phyloP scores from a whole-genome alignment of 2,113 vertebrate genomes.

The Poeciliopsis retropinna region DNA sequence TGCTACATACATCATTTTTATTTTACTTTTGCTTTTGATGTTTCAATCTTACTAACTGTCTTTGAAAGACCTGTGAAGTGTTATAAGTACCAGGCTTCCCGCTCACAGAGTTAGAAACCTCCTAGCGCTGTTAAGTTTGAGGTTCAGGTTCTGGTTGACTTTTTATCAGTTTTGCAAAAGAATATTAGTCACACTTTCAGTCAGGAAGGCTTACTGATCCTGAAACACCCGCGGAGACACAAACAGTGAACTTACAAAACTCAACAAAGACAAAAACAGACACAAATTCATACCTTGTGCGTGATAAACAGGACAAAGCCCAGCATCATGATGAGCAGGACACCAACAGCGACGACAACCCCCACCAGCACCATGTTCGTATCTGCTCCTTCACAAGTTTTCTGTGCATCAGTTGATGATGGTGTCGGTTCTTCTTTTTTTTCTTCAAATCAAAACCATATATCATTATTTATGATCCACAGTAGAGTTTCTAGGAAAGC shows the following conservation, averaged over 20 bases:
- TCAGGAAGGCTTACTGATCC: not conserved
- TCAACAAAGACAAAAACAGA: not conserved
- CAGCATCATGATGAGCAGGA: constrained; percentile 29
- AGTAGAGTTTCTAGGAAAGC: not conserved
- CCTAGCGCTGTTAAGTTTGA: too few species aligned
- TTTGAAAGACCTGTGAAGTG: not conserved
- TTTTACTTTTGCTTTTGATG: not conserved
- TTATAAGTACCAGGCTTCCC: not conserved
- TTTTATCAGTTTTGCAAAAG: too few species aligned
- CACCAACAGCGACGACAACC: not conserved
- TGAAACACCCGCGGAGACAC: constrained; percentile 8
- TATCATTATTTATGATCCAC: not conserved
- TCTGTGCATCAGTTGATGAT: accelerated
- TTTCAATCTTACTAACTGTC: too few species aligned
- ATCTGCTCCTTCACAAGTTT: accelerated
- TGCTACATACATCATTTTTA: too few species aligned
- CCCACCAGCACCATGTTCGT: constrained; percentile 7
- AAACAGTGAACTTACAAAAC: not conserved
- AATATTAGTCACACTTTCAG: not conserved
- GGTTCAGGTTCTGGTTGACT: too few species aligned
- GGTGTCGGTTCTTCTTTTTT: not conserved
- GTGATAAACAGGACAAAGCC: constrained; percentile 1
- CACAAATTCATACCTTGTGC: constrained; percentile 45
- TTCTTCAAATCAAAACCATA: not conserved
- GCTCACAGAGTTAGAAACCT: too few species aligned